phyloP scores from a whole-genome alignment of 1,140 invertebrate species.

The Drosophila tsacasi region DNA sequence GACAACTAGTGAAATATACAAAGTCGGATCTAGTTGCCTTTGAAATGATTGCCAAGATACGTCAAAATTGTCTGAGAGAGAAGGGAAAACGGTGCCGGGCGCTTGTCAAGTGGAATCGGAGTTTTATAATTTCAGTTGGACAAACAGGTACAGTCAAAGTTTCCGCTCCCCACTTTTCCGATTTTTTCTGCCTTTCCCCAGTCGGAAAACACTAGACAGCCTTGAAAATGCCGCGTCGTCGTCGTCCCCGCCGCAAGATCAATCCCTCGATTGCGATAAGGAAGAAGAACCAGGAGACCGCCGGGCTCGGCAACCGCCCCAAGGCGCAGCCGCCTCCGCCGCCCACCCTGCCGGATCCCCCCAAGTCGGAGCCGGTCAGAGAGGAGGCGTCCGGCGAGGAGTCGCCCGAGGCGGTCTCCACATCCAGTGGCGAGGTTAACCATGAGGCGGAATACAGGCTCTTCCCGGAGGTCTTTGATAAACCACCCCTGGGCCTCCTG shows the following conservation, averaged over 20 bases:
- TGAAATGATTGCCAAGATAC: conserved; percentile 1
- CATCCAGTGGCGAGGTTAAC: not conserved
- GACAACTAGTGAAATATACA: not conserved
- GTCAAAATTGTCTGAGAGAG: conserved; percentile 11
- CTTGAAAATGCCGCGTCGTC: conserved; percentile 54
- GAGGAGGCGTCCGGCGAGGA: not conserved
- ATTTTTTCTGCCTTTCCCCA: not conserved
- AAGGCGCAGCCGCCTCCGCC: conserved; percentile 1
- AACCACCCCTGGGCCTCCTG: conserved; percentile 32
- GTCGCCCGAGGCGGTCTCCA: not conserved
- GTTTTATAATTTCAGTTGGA: conserved; percentile 20
- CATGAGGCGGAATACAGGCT: conserved; percentile 56
- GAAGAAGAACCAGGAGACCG: conserved; percentile 29
- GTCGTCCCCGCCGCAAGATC: conserved; percentile 58
- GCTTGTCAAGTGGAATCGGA: conserved; percentile 36
- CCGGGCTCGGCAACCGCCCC: not conserved
- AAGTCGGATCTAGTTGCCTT: conserved; percentile 1
- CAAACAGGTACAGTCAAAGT: conserved; percentile 6
- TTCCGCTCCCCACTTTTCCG: not conserved
- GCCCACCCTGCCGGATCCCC: not conserved
- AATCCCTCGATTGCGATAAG: conserved; percentile 27
- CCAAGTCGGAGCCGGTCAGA: conserved; percentile 3
- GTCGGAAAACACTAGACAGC: not conserved
- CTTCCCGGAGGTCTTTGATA: conserved; percentile 58
- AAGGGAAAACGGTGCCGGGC: conserved; percentile 26